phyloP scores from a whole-genome alignment of 64 coral and sea anemone species.

The Orbicella faveolata region DNA sequence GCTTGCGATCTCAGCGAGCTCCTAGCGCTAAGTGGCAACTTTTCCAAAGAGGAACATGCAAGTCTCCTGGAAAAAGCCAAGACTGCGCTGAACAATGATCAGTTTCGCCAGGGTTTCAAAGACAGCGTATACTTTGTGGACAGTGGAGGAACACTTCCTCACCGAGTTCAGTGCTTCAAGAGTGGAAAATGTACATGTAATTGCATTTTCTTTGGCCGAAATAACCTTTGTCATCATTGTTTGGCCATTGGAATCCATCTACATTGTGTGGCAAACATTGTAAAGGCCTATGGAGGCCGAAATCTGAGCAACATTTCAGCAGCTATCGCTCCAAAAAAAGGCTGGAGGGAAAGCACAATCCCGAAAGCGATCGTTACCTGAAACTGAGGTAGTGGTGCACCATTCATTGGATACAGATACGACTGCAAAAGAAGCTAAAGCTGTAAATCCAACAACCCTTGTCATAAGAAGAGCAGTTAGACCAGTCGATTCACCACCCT shows the following conservation, averaged over 20 bases:
- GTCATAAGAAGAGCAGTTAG: constrained; percentile 28
- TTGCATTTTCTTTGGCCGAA: constrained; percentile 23
- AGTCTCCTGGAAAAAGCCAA: constrained; percentile 22
- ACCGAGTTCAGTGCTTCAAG: constrained; percentile 22
- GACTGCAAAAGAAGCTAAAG: neutral
- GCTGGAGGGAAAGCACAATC: constrained; percentile 24
- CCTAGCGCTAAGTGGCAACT: neutral
- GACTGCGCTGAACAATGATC: neutral
- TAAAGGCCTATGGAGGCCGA: constrained; percentile 8
- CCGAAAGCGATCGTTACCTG: constrained; percentile 27
- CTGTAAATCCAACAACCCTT: constrained; percentile 38
- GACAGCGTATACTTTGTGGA: constrained; percentile 42
- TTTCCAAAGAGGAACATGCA: constrained; percentile 28
- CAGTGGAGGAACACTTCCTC: constrained; percentile 18
- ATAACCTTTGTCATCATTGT: constrained; percentile 36
- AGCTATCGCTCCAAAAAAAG: constrained; percentile 36
- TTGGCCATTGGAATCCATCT: constrained; percentile 32
- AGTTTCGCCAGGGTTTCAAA: constrained; percentile 37
- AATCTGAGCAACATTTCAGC: constrained; percentile 14
- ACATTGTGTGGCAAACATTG: constrained; percentile 25
- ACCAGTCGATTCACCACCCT: constrained; percentile 53
- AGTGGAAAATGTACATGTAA: constrained; percentile 39
- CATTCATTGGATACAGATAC: neutral
- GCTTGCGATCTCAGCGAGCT: constrained; percentile 15
- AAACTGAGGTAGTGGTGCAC: neutral